These are phyloP conservation scores for Uloborus plumipes DNA, from an alignment of 2,888 invertebrate species.

Conservation along the genomic window DNA sequence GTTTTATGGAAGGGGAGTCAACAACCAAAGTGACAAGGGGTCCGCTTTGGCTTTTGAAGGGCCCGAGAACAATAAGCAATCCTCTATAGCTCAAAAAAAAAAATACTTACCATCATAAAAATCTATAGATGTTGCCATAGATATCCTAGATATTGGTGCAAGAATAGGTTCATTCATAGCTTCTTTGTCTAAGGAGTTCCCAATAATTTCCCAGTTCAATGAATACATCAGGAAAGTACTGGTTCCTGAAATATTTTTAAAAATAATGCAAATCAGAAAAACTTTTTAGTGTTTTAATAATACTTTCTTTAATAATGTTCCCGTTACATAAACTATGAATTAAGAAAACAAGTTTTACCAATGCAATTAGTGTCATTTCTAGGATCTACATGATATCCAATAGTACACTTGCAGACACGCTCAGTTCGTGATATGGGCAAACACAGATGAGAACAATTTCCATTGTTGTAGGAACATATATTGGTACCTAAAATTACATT, in stretches of 20 bases:
- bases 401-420: slow-evolving; percentile 82
- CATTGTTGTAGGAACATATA: slow-evolving; percentile 75
- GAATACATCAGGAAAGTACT: slow-evolving; percentile 84
- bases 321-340: too few relatives aligned
- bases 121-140: slow-evolving; percentile 83
- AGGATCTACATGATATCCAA: slow-evolving; percentile 77
- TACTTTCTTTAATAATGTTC: too few relatives aligned
- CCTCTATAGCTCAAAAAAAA: too few relatives aligned
- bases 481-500: slow-evolving; percentile 73
- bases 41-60: too few relatives aligned
- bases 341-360: slow-evolving; percentile 69
- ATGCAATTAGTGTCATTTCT: slow-evolving; percentile 75
- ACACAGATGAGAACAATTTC: slow-evolving; percentile 82
- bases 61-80: too few relatives aligned
- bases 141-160: slow-evolving; percentile 81
- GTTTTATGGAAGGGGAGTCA: too few relatives aligned
- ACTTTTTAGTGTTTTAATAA: neutral
- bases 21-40: too few relatives aligned
- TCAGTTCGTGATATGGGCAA: slow-evolving; percentile 76
- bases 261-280: slow-evolving; percentile 14
- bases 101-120: slow-evolving; percentile 76
- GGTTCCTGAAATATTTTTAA: slow-evolving; percentile 72
- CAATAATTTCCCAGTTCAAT: slow-evolving; percentile 82
- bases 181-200: slow-evolving; percentile 74
- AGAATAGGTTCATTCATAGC: slow-evolving; percentile 74